Conservation (phyloP, 2,888 invertebrate genomes). For the Caenorhabditis zanzibari region DNA sequence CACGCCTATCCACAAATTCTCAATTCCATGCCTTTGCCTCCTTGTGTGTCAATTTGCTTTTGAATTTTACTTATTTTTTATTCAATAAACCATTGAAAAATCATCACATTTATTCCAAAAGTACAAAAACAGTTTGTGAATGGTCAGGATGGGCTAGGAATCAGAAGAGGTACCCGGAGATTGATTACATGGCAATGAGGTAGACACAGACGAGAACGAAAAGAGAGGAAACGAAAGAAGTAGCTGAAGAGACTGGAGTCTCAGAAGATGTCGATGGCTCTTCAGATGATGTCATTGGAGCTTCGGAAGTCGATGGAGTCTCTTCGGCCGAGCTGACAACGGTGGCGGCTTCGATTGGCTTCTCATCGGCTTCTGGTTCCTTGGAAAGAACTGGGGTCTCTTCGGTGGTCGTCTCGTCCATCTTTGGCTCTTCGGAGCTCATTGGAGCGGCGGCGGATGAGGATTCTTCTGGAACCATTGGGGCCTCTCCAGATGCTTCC, state of each 20-base stretch:
- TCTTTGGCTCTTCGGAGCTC: conserved; percentile 38
- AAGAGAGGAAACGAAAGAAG: conserved; percentile 47
- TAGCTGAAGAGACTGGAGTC: conserved; percentile 48
- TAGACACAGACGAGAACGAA: conserved; percentile 54
- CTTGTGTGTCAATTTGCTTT: conserved; percentile 37
- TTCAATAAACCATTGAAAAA: conserved; percentile 25
- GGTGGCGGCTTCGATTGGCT: conserved; percentile 52
- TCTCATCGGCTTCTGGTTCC: conserved; percentile 48
- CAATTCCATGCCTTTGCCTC: neutral
- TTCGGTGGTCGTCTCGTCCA: conserved; percentile 31
- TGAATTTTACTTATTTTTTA: conserved; percentile 10
- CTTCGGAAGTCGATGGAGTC: conserved; percentile 28
- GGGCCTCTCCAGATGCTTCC: conserved; percentile 47
- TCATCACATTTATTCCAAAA: conserved; percentile 11
- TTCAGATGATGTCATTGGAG: conserved; percentile 28
- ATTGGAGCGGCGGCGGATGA: conserved; percentile 26
- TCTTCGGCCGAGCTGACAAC: conserved; percentile 43
- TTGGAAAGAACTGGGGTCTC: conserved; percentile 33
- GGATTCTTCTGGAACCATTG: conserved; percentile 24
- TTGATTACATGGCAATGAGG: conserved; percentile 46
- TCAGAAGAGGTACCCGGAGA: neutral
- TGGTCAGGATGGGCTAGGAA: conserved; percentile 19
- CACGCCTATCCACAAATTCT: neutral
- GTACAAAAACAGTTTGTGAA: conserved; percentile 38
- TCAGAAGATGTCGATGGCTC: conserved; percentile 52